A percentile compares a stretch with the other conserved stretches of the same genome.
Evolutionary conservation across 2,888 invertebrate genomes (phyloP).

Genomic region (Philereme vetulata): DNA sequence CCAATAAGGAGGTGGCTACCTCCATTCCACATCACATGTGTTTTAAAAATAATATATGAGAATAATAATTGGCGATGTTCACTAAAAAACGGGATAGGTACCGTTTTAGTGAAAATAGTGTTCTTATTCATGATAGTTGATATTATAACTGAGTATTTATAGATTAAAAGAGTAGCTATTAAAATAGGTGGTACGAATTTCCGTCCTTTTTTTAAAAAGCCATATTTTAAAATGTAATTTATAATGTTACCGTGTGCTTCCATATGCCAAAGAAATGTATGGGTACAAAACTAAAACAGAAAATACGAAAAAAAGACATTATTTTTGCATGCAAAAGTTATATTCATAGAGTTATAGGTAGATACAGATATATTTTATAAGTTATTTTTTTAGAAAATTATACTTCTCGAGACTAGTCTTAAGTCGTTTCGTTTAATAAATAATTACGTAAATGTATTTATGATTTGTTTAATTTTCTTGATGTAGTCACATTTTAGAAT

Average conservation of each 20-base stretch:
- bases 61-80: too few species aligned
- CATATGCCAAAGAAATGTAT: conserved; percentile 75
- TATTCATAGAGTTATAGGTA: conserved; percentile 42
- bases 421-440: conserved; percentile 73
- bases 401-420: conserved; percentile 69
- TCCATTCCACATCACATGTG: conserved; percentile 28
- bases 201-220: conserved; percentile 58
- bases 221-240: conserved; percentile 49
- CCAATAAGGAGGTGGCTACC: conserved; percentile 28
- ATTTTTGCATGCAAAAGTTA: conserved; percentile 67
- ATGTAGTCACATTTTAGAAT: not conserved
- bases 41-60: conserved; percentile 12
- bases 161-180: conserved; percentile 4
- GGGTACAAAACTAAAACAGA: conserved; percentile 61
- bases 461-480: conserved; percentile 14
- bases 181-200: conserved; percentile 48
- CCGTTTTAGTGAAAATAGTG: not conserved
- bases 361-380: conserved; percentile 41
- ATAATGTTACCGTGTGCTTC: conserved; percentile 54
- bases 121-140: conserved; percentile 13
- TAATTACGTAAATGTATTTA: conserved; percentile 44
- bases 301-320: conserved; percentile 45
- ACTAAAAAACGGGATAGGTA: too few species aligned
- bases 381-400: conserved; percentile 58
- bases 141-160: not conserved